phyloP scores from a whole-genome alignment of 2,797 vertebrate species.

The Rhadinocentrus ornatus region DNA sequence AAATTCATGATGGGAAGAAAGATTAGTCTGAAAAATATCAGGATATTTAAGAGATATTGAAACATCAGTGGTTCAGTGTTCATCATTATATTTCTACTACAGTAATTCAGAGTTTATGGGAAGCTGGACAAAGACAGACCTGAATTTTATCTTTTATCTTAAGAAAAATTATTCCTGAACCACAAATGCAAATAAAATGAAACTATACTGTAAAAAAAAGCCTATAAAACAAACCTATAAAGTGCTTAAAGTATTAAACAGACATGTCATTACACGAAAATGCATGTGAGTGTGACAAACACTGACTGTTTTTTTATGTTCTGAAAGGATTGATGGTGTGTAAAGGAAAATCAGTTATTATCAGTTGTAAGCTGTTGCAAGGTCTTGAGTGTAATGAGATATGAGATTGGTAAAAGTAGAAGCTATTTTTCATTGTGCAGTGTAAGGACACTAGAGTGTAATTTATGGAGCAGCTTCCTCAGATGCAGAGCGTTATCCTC shows the following conservation, averaged over 20 bases:
- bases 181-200: background rate
- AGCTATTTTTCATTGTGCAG: conserved; percentile 29
- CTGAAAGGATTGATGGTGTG: conserved; percentile 28
- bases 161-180: background rate
- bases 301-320: conserved; percentile 6
- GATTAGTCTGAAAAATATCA: background rate
- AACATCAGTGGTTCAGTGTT: too few species aligned
- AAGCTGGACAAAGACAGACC: background rate
- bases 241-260: background rate
- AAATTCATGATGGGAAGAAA: background rate
- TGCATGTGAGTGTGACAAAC: background rate
- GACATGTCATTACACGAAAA: conserved; percentile 9
- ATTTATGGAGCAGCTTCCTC: conserved; percentile 27
- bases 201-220: background rate
- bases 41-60: background rate
- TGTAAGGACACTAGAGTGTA: conserved; percentile 6
- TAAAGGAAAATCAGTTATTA: conserved; percentile 10
- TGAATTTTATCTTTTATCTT: background rate
- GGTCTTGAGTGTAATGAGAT: conserved; percentile 38
- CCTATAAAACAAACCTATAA: background rate
- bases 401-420: conserved; percentile 33
- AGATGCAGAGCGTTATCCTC: conserved; percentile 34
- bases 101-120: background rate
- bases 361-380: conserved; percentile 27
- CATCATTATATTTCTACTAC: background rate